These are phyloP conservation scores for Mamestra brassicae DNA, from an alignment of 2,888 invertebrate genomes.

Conservation along the genomic window DNA sequence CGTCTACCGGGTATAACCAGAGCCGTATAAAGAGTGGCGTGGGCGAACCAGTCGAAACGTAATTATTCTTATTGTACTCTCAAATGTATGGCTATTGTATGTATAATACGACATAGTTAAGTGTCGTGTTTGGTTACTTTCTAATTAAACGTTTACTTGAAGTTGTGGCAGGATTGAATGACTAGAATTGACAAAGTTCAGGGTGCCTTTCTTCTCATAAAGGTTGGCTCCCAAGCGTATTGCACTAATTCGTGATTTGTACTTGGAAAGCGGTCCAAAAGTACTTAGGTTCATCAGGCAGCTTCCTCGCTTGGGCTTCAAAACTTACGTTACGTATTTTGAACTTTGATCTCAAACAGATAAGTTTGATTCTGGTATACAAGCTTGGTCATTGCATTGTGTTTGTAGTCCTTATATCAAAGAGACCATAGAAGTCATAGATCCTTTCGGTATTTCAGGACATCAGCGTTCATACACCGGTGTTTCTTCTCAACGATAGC, in stretches of 20 bases:
- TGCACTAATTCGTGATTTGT: too few species aligned
- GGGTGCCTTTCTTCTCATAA: too few species aligned
- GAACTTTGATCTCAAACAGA: too few species aligned
- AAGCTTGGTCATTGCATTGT: not conserved
- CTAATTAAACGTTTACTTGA: conserved; percentile 38
- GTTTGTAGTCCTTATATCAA: not conserved
- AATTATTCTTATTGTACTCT: conserved; percentile 55
- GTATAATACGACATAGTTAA: conserved; percentile 36
- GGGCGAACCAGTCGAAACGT: conserved; percentile 48
- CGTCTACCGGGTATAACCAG: conserved; percentile 44
- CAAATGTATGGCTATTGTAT: conserved; percentile 43
- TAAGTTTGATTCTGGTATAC: not conserved
- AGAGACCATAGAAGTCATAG: not conserved
- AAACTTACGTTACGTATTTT: too few species aligned
- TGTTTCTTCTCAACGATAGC: too few species aligned
- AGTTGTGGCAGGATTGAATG: not conserved
- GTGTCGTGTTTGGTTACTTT: conserved; percentile 38
- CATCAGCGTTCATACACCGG: too few species aligned
- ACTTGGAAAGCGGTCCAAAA: too few species aligned
- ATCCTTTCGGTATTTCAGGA: not conserved
- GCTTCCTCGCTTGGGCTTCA: too few species aligned
- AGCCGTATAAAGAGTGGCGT: conserved; percentile 44
- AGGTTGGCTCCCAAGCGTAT: too few species aligned
- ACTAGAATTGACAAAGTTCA: too few species aligned
- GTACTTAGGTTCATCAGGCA: too few species aligned